Evolutionary conservation across 2,113 vertebrate genomes (phyloP), one percentile per base, ranked within the genome.

Genomic region (Addax nasomaculatus): DNA sequence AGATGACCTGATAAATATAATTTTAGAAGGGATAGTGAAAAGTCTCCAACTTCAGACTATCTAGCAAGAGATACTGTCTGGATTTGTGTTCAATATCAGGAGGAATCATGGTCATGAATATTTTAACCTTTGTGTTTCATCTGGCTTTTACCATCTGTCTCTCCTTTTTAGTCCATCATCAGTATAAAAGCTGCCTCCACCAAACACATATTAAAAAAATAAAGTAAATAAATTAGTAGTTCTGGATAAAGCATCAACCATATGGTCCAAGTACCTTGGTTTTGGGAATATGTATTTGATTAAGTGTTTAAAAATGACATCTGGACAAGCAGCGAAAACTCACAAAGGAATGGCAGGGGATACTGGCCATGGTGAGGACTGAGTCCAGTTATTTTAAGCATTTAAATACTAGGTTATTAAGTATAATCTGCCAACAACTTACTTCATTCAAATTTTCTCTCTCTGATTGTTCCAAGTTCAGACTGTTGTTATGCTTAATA

Each of bases 261-360:
- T 92, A 95, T 92, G 79, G 55, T 95, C 43, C 67, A 86, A 95
- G 85, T 57, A 76, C 47, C 53, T 97, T 93, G 36, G 45, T 93
- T 96, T 95, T 13, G 49, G 62, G 84, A 95, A 73, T 96, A 81
- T 45, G 3, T 93, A 67, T 92, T 92, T 97, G 79, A 96, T 79
- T 84, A 90, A 85, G 29, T 96, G 53, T 95, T 96, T 73, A 92
- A 96, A 70, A 93, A 92, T 90, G 58, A 80, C 85, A 95, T 96
- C 73, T 90, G 80, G 58, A 92, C 19, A 25, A 95, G 51, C 49
- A 89, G 36, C 10, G 9, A 78, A 95, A 80, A 55, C 36, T 83
- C 25, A 14, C 6, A 94, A 79, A 10, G 67, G 30, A 85, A 73
- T 57, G n/a, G 15, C 39, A 95, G 43, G 45, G 27, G 45, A 95